Evolutionary conservation across 2,797 vertebrate genomes (phyloP), one percentile per base, ranked within the genome.

Genomic region (Artibeus jamaicensis): DNA sequence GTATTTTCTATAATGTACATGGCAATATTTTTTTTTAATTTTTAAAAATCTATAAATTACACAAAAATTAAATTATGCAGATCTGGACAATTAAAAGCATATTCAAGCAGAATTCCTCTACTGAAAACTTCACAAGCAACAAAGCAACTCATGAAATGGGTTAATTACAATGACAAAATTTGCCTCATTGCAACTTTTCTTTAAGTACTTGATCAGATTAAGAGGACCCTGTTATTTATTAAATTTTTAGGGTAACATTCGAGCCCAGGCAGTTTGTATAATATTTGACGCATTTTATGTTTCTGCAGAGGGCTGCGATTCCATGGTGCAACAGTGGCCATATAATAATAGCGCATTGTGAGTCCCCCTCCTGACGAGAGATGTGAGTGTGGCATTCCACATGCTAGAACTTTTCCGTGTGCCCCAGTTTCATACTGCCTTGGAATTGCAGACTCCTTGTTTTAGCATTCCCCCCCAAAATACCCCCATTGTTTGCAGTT

Each of bases 281-380:
- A 71, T 86, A 84, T 83, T 74, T 78, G 84, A 88, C 77, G 97
- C 83, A 96, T 95, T 95, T 95, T 89, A 62, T 16, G 73, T 81
- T 83, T 95, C 87, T 94, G 29, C 39, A 96, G 95, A 96, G 91
- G 93, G 94, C 86, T 55, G 37, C 1, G 32, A 95, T 95, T 97
- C 74, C 34, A 74, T 96, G 91, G 81, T 83, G 93, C 83, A 42
- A 5, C 9, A 50, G 70, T 50, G 18, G 76, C 92, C 44, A 92
- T 65, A 96, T 70, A 96, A 97, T 84, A 78, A 97, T 84, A 78
- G 96, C n/a, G 74, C 95, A 96, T 96, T 97, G 94, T 98, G 29
- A 91, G 84, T 39, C 74, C 65, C 12, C 26, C 44, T 50, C 87
- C 37, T 57, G 39, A 78, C 2, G 68, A 89, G 92, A 88, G 89